Evolutionary conservation across 1,140 invertebrate species (phyloP), one percentile per base, ranked within the genome.

Genomic region (Tenebrio molitor): DNA sequence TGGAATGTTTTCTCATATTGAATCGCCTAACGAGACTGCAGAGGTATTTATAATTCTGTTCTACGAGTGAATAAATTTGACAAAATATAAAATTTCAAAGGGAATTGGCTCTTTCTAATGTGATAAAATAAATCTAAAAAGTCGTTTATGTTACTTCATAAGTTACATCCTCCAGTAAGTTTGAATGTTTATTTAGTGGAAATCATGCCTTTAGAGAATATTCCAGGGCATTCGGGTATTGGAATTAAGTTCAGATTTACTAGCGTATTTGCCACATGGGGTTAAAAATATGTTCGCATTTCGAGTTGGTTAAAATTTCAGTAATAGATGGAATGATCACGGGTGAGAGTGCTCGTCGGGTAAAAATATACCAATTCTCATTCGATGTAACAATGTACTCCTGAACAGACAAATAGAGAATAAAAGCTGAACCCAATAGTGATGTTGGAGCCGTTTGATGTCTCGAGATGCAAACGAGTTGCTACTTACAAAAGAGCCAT

Each of bases 41-140:
- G n/a, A n/a, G n/a, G n/a, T n/a, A n/a, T n/a, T n/a, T n/a, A n/a
- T n/a, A n/a, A n/a, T n/a, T n/a, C n/a, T n/a, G n/a, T n/a, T n/a
- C n/a, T n/a, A n/a, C n/a, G n/a, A n/a, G n/a, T n/a, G n/a, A n/a
- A n/a, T n/a, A n/a, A n/a, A n/a, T n/a, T n/a, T n/a, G n/a, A n/a
- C n/a, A n/a, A n/a, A n/a, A n/a, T n/a, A n/a, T n/a, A n/a, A n/a
- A n/a, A n/a, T n/a, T n/a, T n/a, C n/a, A n/a, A n/a, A n/a, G n/a
- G n/a, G n/a, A n/a, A n/a, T n/a, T n/a, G n/a, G 44, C 16, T 50
- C 19, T 19, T 50, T 50, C 16, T 19, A 4, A 14, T 19, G 19
- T 17, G 23, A 50, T 50, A 50, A n/a, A n/a, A n/a, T n/a, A 50
- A 50, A 50, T n/a, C 7, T 10, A 50, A 50, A 50, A 50, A 50